These are phyloP conservation scores for Dysdera silvatica DNA, from an alignment of 1,140 invertebrate species.

Conservation along the genomic window DNA sequence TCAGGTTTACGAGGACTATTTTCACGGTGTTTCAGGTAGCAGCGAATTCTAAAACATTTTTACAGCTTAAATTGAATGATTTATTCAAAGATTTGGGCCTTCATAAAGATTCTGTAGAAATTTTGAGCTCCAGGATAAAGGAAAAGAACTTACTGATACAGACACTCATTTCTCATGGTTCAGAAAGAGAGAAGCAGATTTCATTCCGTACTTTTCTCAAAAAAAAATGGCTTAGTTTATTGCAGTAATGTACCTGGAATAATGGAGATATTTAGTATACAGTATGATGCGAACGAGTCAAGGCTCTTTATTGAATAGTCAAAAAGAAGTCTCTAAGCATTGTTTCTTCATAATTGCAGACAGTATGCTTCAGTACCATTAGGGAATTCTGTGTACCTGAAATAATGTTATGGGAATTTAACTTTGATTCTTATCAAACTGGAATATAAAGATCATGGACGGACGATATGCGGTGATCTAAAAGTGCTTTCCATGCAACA, in stretches of 20 bases:
- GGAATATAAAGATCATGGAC: neutral
- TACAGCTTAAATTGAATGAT: neutral
- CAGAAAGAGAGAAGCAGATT: neutral
- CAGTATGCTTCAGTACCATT: neutral
- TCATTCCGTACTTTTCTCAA: neutral
- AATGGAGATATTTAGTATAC: neutral
- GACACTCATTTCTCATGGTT: neutral
- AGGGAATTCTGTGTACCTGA: neutral
- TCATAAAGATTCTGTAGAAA: neutral
- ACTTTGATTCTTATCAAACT: neutral
- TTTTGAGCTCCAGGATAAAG: neutral
- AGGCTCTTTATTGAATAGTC: constrained; percentile 32
- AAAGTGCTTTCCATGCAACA: neutral
- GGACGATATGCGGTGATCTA: constrained; percentile 1
- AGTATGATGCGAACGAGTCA: constrained; percentile 20
- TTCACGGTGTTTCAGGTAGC: neutral
- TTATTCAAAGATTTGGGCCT: neutral
- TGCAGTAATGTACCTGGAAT: neutral
- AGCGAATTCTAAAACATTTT: too few species aligned
- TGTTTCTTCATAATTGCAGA: constrained; percentile 32
- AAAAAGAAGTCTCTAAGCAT: constrained; percentile 29
- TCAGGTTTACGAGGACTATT: neutral
- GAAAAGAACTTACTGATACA: neutral
- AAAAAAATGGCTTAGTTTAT: neutral
- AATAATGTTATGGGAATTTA: constrained; percentile 3